Percentiles rank a stretch among this genome's conserved stretches.
Evolutionary conservation across 1,140 invertebrate genomes (phyloP).

Genomic region (Dryas iulia): DNA sequence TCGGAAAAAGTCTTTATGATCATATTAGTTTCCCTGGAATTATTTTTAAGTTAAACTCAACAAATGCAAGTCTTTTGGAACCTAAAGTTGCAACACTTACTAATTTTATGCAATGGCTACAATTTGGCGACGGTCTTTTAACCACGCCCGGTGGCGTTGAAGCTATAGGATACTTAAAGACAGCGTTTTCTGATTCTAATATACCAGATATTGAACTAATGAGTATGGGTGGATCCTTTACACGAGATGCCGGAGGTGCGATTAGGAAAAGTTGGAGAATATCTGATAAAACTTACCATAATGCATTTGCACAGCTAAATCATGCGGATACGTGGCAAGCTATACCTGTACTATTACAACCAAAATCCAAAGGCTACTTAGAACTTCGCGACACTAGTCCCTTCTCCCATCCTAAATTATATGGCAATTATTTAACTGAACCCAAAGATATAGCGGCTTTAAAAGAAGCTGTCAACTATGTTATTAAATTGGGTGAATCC

Average conservation of each 20-base stretch:
- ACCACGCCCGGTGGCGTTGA: constrained; percentile 79
- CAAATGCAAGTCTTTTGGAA: constrained; percentile 75
- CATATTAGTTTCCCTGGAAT: constrained; percentile 86
- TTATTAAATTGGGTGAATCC: constrained; percentile 82
- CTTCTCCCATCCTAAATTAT: constrained; percentile 85
- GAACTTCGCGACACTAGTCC: constrained; percentile 87
- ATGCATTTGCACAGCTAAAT: constrained; percentile 56
- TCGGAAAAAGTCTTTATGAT: constrained; percentile 87
- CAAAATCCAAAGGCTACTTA: constrained; percentile 86
- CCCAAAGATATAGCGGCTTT: constrained; percentile 84
- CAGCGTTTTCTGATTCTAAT: constrained; percentile 67
- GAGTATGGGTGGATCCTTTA: constrained; percentile 72
- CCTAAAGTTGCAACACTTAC: constrained; percentile 76
- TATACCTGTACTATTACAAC: constrained; percentile 86
- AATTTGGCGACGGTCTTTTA: constrained; percentile 78
- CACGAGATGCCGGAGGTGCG: constrained; percentile 62
- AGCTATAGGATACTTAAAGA: constrained; percentile 81
- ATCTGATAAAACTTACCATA: constrained; percentile 52
- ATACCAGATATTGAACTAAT: constrained; percentile 81
- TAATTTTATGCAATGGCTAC: constrained; percentile 79
- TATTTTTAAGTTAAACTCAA: constrained; percentile 81
- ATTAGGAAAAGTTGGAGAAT: constrained; percentile 65
- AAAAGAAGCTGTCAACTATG: constrained; percentile 84
- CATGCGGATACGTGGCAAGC: constrained; percentile 84
- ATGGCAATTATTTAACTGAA: constrained; percentile 87